Evolutionary conservation across 2,113 vertebrate genomes (phyloP).

Genomic region (Cynoglossus semilaevis): DNA sequence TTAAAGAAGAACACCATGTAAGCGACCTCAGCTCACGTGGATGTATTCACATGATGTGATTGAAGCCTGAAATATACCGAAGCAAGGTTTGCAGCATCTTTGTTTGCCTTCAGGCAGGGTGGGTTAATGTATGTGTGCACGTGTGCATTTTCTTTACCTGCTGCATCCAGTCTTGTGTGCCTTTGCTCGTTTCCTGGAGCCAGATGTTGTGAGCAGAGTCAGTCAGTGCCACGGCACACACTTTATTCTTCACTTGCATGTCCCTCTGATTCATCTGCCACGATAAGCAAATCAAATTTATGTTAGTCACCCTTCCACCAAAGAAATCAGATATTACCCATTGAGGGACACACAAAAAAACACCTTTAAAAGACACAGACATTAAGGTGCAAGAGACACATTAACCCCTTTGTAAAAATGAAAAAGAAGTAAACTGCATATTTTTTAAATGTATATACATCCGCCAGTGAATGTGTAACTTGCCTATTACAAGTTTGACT

Average conservation of each 20-base stretch:
- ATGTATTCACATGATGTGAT: slow-evolving; percentile 30
- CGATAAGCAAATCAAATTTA: slow-evolving; percentile 21
- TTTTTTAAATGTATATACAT: too few relatives aligned
- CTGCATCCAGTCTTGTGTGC: slow-evolving; percentile 93
- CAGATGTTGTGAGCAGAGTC: slow-evolving; percentile 98
- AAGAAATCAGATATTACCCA: too few relatives aligned
- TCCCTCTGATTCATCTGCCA: slow-evolving; percentile 96
- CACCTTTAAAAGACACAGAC: slow-evolving; percentile 5
- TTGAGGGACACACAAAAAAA: too few relatives aligned
- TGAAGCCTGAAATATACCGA: slow-evolving; percentile 13
- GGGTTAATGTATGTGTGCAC: background rate
- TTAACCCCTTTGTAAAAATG: too few relatives aligned
- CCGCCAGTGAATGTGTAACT: too few relatives aligned
- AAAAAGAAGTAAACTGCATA: too few relatives aligned
- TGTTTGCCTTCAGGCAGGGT: slow-evolving; percentile 15
- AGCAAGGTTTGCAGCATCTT: slow-evolving; percentile 4
- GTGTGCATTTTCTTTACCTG: slow-evolving; percentile 79
- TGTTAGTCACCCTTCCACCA: too few relatives aligned
- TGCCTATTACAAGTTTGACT: slow-evolving; percentile 15
- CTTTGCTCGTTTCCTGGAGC: slow-evolving; percentile 94
- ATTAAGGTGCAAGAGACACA: background rate
- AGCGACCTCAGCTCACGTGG: slow-evolving; percentile 7
- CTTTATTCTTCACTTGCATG: slow-evolving; percentile 87
- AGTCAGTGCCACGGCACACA: slow-evolving; percentile 92
- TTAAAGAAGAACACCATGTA: slow-evolving; percentile 5